Evolutionary conservation across 2,797 vertebrate species (phyloP).

Genomic region (Falco cherrug): DNA sequence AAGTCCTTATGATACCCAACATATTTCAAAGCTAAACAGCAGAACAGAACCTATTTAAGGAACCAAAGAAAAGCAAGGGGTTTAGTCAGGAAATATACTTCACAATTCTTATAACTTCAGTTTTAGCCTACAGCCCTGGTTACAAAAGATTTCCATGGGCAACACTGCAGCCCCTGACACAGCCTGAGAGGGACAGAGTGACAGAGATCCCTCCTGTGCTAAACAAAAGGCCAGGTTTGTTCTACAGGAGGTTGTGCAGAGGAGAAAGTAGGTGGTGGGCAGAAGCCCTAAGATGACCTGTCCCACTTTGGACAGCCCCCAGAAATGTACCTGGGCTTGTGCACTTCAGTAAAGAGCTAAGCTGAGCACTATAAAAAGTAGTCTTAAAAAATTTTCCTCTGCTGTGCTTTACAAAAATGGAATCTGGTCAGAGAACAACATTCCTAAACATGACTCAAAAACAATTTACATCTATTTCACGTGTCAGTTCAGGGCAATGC

Average conservation of each 20-base stretch:
- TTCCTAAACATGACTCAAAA: background rate
- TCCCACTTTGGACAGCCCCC: background rate
- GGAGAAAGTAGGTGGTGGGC: background rate
- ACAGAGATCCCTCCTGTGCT: background rate
- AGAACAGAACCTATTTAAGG: background rate
- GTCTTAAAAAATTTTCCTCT: background rate
- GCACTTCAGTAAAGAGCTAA: background rate
- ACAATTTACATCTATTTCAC: background rate
- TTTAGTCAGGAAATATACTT: background rate
- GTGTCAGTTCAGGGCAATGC: background rate
- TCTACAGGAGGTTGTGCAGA: background rate
- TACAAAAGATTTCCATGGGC: background rate
- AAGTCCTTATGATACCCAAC: background rate
- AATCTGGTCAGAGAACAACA: background rate
- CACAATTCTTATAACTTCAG: background rate
- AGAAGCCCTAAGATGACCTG: background rate
- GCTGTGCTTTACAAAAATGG: background rate
- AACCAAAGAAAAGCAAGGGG: background rate
- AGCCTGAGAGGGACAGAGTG: background rate
- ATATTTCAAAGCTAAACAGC: background rate
- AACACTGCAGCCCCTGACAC: background rate
- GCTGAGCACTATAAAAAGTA: background rate
- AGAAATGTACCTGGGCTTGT: fast-evolving
- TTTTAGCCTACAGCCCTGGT: background rate
- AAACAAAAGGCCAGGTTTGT: background rate